These are phyloP conservation scores for Heliconius sara DNA, from an alignment of 2,888 invertebrate species.

Conservation along the genomic window DNA sequence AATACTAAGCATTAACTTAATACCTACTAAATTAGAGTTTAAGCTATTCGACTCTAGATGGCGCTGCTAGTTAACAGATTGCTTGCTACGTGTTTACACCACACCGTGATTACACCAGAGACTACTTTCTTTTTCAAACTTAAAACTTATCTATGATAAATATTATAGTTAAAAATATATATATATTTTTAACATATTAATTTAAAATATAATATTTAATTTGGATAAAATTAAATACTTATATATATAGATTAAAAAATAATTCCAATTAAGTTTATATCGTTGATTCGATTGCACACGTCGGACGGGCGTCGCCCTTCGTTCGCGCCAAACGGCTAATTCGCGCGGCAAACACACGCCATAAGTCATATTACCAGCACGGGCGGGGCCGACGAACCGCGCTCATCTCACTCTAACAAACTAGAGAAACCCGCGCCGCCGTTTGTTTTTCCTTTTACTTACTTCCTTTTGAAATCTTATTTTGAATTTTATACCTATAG, in stretches of 20 bases:
- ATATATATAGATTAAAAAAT: conserved; percentile 44
- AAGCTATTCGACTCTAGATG: conserved; percentile 72
- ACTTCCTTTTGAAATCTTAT: conserved; percentile 78
- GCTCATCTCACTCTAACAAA: conserved; percentile 74
- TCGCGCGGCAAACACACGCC: conserved; percentile 80
- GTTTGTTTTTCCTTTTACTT: conserved; percentile 82
- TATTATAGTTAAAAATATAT: neutral
- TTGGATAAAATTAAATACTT: neutral
- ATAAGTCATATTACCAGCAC: conserved; percentile 80
- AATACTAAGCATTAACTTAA: neutral
- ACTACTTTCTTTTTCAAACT: neutral
- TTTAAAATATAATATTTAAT: neutral
- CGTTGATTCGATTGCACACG: conserved; percentile 57
- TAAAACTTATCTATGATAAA: neutral
- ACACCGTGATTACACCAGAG: neutral
- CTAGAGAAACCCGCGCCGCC: conserved; percentile 75
- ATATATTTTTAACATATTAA: neutral
- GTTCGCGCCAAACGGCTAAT: conserved; percentile 80
- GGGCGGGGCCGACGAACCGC: conserved; percentile 63
- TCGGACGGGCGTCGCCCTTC: conserved; percentile 69
- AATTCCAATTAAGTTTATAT: conserved; percentile 51
- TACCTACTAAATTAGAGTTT: conserved; percentile 29
- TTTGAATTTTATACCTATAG: conserved; percentile 82
- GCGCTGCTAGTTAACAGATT: conserved; percentile 51
- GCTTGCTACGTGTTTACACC: neutral